These are phyloP conservation scores for Luperina nickerlii DNA, from an alignment of 2,888 invertebrate genomes.

Conservation along the genomic window DNA sequence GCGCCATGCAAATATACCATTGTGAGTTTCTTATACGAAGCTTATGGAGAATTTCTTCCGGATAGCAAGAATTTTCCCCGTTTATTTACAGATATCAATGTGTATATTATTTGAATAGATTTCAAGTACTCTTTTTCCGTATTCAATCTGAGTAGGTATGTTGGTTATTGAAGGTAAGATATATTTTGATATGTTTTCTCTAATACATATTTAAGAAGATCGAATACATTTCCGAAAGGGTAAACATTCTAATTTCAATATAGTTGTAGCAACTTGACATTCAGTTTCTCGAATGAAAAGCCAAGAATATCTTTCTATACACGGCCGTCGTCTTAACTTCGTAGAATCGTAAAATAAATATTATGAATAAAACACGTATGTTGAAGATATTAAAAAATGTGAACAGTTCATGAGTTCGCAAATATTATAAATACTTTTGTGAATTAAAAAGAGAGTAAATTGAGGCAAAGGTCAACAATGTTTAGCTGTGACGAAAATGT, in stretches of 20 bases:
- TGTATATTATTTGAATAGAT: conserved; percentile 63
- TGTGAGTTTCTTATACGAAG: conserved; percentile 51
- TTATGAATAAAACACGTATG: not conserved
- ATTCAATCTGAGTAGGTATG: conserved; percentile 36
- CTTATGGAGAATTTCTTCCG: conserved; percentile 60
- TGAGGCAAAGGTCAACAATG: conserved; percentile 22
- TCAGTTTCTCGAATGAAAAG: not conserved
- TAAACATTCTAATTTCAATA: conserved; percentile 5
- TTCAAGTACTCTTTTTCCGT: conserved; percentile 49
- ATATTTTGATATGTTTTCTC: conserved; percentile 15
- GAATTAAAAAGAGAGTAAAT: conserved; percentile 32
- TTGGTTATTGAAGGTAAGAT: conserved; percentile 22
- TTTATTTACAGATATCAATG: conserved; percentile 62
- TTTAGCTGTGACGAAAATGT: conserved; percentile 23
- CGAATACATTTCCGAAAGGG: not conserved
- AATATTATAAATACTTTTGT: conserved; percentile 32
- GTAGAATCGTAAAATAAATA: not conserved
- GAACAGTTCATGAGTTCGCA: not conserved
- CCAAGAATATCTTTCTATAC: not conserved
- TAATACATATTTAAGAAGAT: not conserved
- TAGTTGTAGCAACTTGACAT: not conserved
- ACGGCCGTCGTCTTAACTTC: not conserved
- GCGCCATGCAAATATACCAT: conserved; percentile 79
- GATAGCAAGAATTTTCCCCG: conserved; percentile 56
- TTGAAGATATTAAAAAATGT: not conserved